These are phyloP conservation scores for Syrphus vitripennis DNA, from an alignment of 2,888 invertebrate genomes.

Conservation along the genomic window DNA sequence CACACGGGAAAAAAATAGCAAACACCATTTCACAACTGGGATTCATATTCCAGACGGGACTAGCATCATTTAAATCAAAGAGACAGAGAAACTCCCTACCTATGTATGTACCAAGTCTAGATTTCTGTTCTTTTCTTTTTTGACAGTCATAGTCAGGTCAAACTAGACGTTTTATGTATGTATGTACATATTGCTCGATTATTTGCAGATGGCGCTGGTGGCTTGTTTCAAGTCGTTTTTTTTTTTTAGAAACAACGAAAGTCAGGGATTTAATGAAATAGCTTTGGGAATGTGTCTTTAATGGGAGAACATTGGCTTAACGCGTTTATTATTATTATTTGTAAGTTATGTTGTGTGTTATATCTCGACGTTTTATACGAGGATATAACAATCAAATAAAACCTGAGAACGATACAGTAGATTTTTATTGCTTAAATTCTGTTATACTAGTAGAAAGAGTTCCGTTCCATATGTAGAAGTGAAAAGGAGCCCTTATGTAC, in stretches of 20 bases:
- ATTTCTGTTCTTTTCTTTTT: not conserved
- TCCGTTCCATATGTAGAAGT: not conserved
- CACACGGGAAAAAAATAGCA: not conserved
- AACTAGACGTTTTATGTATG: constrained; percentile 15
- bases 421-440: constrained; percentile 34
- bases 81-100: not conserved
- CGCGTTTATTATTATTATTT: constrained; percentile 58
- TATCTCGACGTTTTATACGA: constrained; percentile 22
- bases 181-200: constrained; percentile 30
- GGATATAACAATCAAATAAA: constrained; percentile 69
- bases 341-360: constrained; percentile 54
- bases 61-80: constrained; percentile 44
- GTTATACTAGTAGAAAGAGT: too few species aligned
- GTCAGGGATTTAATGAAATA: constrained; percentile 50
- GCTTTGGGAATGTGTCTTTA: constrained; percentile 52
- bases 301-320: constrained; percentile 38
- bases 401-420: constrained; percentile 29
- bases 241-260: not conserved
- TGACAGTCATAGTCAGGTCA: constrained; percentile 33
- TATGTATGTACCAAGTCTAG: not conserved
- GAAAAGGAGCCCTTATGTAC: too few species aligned
- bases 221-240: not conserved
- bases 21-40: not conserved
- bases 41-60: constrained; percentile 40
- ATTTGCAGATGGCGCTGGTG: constrained; percentile 54